Percentiles rank a stretch among this genome's conserved stretches.
Evolutionary conservation across 2,797 vertebrate species (phyloP).

Genomic region (Chaetophractus vellerosus): DNA sequence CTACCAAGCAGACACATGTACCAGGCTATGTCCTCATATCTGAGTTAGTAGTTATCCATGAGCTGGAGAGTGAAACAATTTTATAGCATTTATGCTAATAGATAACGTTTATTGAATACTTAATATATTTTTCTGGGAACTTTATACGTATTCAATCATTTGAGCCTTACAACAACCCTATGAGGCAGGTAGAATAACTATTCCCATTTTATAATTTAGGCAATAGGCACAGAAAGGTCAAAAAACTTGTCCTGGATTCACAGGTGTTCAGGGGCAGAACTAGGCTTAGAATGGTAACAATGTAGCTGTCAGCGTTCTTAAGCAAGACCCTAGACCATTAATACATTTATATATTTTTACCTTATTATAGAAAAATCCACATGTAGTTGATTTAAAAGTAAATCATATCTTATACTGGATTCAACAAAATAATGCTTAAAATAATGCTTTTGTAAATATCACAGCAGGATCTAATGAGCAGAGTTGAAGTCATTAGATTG

Average conservation of each 20-base stretch:
- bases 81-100: not conserved
- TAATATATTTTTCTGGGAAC: constrained; percentile 7
- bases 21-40: not conserved
- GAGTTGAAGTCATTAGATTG: not conserved
- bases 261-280: not conserved
- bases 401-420: not conserved
- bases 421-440: constrained; percentile 12
- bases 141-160: constrained; percentile 19
- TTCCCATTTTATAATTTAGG: not conserved
- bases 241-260: not conserved
- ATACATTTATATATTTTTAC: not conserved
- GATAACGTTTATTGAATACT: not conserved
- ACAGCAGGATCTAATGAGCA: not conserved
- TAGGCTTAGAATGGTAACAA: not conserved
- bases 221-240: constrained; percentile 23
- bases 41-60: not conserved
- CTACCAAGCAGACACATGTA: not conserved
- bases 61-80: not conserved
- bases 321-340: not conserved
- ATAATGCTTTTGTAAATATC: not conserved
- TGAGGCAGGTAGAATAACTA: not conserved
- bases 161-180: not conserved
- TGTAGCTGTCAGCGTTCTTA: not conserved
- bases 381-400: not conserved
- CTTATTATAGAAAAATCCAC: constrained; percentile 18